phyloP scores from a whole-genome alignment of 53 echinoderm and acorn worm genomes.

The Glandiceps talaboti region DNA sequence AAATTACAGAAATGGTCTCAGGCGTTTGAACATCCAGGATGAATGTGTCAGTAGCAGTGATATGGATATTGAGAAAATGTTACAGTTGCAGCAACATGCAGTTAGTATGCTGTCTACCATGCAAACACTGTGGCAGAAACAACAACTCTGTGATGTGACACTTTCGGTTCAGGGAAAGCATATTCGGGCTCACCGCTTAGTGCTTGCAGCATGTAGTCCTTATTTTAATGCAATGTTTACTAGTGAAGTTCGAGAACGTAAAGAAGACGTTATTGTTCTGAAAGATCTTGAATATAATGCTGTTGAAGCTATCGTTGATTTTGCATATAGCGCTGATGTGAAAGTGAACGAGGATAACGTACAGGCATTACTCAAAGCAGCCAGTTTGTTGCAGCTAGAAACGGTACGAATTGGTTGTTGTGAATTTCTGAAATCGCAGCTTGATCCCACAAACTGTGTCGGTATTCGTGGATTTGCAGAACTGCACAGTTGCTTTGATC shows the following conservation, averaged over 20 bases:
- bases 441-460: slow-evolving; percentile 83
- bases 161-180: slow-evolving; percentile 48
- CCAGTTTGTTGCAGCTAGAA: slow-evolving; percentile 82
- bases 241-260: slow-evolving; percentile 58
- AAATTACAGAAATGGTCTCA: no score
- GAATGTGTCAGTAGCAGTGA: slow-evolving; percentile 72
- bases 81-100: slow-evolving; percentile 73
- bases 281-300: slow-evolving; percentile 52
- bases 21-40: slow-evolving; percentile 53
- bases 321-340: slow-evolving; percentile 68
- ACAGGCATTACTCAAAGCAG: slow-evolving; percentile 61
- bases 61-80: slow-evolving; percentile 30
- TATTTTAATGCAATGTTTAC: slow-evolving; percentile 99
- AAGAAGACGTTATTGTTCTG: slow-evolving; percentile 51
- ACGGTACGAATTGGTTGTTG: slow-evolving; percentile 49
- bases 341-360: slow-evolving; percentile 67
- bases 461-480: slow-evolving; percentile 82
- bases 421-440: slow-evolving; percentile 65
- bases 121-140: slow-evolving; percentile 34
- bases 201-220: slow-evolving; percentile 79
- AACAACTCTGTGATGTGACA: slow-evolving; percentile 70
- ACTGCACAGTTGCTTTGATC: slow-evolving; percentile 73
- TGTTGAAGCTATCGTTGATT: slow-evolving; percentile 63
- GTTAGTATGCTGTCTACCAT: slow-evolving; percentile 49
- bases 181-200: slow-evolving; percentile 73